Percentiles rank a stretch among this genome's conserved stretches.
These are phyloP conservation scores for Parasteatoda lunata DNA, from an alignment of 2,888 invertebrate species.

Conservation along the genomic window DNA sequence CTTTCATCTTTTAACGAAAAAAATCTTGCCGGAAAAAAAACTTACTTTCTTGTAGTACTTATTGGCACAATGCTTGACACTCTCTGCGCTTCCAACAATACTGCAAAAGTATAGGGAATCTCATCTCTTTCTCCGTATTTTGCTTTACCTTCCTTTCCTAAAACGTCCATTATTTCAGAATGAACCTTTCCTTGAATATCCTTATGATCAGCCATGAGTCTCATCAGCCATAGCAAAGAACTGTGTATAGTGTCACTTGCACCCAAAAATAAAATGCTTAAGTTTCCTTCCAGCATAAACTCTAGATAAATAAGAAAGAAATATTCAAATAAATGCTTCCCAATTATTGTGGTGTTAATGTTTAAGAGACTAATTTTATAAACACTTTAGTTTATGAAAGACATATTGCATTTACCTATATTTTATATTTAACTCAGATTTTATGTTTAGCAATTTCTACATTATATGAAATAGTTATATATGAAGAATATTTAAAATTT, in stretches of 20 bases:
- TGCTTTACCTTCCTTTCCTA: constrained; percentile 78
- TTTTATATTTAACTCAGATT: too few species aligned
- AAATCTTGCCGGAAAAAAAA: background rate
- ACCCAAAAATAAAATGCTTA: constrained; percentile 24
- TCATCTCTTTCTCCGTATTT: constrained; percentile 79
- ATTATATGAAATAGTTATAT: too few species aligned
- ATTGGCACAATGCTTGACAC: constrained; percentile 78
- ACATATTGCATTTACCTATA: too few species aligned
- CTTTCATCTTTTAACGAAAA: background rate
- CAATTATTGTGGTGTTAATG: too few species aligned
- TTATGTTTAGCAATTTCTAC: too few species aligned
- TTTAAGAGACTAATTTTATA: too few species aligned
- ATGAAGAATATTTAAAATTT: too few species aligned
- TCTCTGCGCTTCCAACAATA: constrained; percentile 84
- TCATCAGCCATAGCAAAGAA: constrained; percentile 74
- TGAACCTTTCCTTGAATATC: constrained; percentile 79
- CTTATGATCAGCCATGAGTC: constrained; percentile 79
- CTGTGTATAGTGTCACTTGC: constrained; percentile 37
- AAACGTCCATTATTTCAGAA: constrained; percentile 78
- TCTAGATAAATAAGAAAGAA: background rate
- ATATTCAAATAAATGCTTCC: too few species aligned
- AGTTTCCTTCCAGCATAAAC: constrained; percentile 15
- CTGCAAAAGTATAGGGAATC: constrained; percentile 86
- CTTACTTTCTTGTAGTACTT: constrained; percentile 60
- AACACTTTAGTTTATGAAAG: too few species aligned